Conservation (phyloP, 2,888 invertebrate species). For the Volucella bombylans region DNA sequence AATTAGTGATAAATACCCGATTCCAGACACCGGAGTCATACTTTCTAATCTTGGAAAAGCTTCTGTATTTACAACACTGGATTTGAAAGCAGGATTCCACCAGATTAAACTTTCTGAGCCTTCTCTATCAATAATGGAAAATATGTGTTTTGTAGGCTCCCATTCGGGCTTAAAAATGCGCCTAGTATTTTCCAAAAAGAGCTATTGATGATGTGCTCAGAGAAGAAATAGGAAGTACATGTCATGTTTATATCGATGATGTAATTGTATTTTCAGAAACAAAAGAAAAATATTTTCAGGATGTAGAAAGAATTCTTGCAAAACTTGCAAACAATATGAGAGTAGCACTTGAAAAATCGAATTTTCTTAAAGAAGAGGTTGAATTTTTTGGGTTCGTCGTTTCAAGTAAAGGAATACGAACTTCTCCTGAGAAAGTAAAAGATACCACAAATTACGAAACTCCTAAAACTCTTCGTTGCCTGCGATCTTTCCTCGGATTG, state of each 20-base stretch:
- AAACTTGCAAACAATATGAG: conserved; percentile 41
- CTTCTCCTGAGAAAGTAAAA: conserved; percentile 47
- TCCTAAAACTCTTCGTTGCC: conserved; percentile 35
- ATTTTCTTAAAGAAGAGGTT: conserved; percentile 40
- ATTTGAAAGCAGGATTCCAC: too few species aligned
- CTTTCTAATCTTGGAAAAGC: too few species aligned
- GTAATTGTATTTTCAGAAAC: conserved; percentile 37
- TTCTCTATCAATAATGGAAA: background rate
- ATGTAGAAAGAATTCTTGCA: conserved; percentile 9
- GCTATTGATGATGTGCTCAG: conserved; percentile 26
- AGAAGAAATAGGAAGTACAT: conserved; percentile 21
- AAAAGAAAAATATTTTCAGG: conserved; percentile 18
- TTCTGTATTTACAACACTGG: too few species aligned
- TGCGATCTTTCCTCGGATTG: conserved; percentile 36
- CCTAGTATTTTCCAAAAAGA: conserved; percentile 24
- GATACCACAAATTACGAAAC: conserved; percentile 52
- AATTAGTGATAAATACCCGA: too few species aligned
- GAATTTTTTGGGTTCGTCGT: conserved; percentile 58
- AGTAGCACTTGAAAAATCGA: conserved; percentile 38
- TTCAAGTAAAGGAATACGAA: conserved; percentile 49
- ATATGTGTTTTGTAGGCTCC: conserved; percentile 25
- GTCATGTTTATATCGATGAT: conserved; percentile 40
- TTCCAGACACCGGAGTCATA: too few species aligned
- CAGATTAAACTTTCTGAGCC: too few species aligned
- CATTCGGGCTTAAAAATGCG: conserved; percentile 29